These are phyloP conservation scores for Sebastes ruberrimus DNA, from an alignment of 2,797 vertebrate genomes.

Conservation along the genomic window DNA sequence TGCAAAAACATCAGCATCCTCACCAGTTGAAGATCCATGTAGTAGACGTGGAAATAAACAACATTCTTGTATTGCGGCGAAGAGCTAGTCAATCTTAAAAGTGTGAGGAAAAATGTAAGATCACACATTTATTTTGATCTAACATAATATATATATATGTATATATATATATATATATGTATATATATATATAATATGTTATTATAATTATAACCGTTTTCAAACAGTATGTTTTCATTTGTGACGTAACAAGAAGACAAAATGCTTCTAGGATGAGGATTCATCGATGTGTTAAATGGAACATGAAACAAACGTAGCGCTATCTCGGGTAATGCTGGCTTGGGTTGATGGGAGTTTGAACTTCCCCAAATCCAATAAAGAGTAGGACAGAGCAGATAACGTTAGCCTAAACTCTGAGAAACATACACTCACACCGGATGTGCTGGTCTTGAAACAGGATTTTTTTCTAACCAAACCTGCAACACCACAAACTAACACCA, in stretches of 20 bases:
- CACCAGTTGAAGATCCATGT: no score
- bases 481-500: no score
- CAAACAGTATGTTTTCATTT: neutral
- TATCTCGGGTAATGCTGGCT: neutral
- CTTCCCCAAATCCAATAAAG: neutral
- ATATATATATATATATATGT: no score
- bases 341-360: no score
- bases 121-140: neutral
- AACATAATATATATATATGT: neutral
- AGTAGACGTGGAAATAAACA: neutral
- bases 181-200: no score
- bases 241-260: neutral
- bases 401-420: neutral
- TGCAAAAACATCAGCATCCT: no score
- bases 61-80: no score
- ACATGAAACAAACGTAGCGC: no score
- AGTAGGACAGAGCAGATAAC: neutral
- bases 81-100: no score
- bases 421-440: neutral
- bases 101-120: neutral
- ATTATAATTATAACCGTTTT: no score
- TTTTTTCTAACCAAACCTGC: no score
- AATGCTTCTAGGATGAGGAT: neutral
- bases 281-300: no score
- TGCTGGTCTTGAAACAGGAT: neutral